These are phyloP conservation scores for Eulimnadia texana DNA, from an alignment of 1,140 invertebrate genomes.

Conservation along the genomic window DNA sequence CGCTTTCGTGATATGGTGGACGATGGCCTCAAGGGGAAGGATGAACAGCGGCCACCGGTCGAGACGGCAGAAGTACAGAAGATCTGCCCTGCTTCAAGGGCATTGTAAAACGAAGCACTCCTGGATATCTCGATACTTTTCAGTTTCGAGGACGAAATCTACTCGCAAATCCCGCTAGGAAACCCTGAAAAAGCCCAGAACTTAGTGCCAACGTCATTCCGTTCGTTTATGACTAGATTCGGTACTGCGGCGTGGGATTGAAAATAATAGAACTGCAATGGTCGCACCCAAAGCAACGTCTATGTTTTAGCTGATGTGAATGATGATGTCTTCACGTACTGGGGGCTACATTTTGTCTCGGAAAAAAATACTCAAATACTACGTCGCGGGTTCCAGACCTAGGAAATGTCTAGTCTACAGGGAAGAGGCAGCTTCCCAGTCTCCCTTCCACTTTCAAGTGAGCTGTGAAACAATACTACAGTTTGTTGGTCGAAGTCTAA, in stretches of 20 bases:
- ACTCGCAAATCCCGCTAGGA: background rate
- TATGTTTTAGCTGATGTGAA: background rate
- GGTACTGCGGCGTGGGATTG: background rate
- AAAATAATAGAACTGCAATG: background rate
- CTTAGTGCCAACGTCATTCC: background rate
- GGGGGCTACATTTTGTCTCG: background rate
- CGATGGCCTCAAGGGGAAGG: background rate
- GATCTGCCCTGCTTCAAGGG: background rate
- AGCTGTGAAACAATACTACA: background rate
- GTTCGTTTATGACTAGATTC: background rate
- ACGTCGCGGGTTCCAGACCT: background rate
- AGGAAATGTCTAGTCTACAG: too few relatives aligned
- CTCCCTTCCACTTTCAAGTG: background rate
- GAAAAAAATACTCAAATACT: background rate
- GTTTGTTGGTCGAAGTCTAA: background rate
- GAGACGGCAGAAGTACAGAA: background rate
- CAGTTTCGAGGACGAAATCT: background rate
- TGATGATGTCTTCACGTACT: background rate
- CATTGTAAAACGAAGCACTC: background rate
- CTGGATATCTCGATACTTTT: background rate
- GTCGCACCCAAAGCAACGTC: background rate
- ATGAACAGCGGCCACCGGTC: background rate
- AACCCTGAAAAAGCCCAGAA: background rate
- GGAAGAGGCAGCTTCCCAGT: background rate
- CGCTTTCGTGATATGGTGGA: background rate